These are phyloP conservation scores for Hylaea fasciaria DNA, from an alignment of 2,888 invertebrate genomes.

Conservation along the genomic window DNA sequence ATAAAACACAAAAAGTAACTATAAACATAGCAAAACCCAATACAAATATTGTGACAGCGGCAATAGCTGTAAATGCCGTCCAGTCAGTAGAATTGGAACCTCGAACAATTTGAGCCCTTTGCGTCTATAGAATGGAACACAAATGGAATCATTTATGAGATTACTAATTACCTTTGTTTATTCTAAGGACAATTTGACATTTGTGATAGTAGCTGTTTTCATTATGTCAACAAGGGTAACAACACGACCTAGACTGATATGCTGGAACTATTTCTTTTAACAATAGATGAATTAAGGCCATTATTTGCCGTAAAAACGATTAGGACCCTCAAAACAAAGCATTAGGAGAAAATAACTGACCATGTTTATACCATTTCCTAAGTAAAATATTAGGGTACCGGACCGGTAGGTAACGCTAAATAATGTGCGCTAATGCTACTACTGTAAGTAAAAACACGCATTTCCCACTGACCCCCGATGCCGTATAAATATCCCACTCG, in stretches of 20 bases:
- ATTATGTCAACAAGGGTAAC: too few relatives aligned
- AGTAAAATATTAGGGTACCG: conserved; percentile 24
- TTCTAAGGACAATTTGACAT: too few relatives aligned
- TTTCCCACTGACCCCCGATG: neutral
- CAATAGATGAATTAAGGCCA: neutral
- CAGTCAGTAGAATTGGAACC: conserved; percentile 21
- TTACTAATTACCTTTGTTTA: too few relatives aligned
- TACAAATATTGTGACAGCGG: conserved; percentile 18
- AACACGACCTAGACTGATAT: too few relatives aligned
- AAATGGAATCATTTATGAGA: conserved; percentile 5
- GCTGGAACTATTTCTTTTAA: too few relatives aligned
- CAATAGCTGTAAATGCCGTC: conserved; percentile 19
- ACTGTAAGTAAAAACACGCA: neutral
- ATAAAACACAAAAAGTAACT: conserved; percentile 12
- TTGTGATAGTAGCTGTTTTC: too few relatives aligned
- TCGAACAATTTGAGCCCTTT: conserved; percentile 22
- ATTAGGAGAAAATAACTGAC: neutral
- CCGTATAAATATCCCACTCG: neutral
- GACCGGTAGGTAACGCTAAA: conserved; percentile 5
- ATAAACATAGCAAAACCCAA: conserved; percentile 10
- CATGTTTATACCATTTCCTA: neutral
- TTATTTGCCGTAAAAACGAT: neutral
- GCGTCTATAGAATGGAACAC: conserved; percentile 16
- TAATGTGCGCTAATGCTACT: conserved; percentile 2
- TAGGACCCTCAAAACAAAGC: neutral